Conservation (phyloP, 2,888 invertebrate genomes). For the Branchipolynoe longqiensis region DNA sequence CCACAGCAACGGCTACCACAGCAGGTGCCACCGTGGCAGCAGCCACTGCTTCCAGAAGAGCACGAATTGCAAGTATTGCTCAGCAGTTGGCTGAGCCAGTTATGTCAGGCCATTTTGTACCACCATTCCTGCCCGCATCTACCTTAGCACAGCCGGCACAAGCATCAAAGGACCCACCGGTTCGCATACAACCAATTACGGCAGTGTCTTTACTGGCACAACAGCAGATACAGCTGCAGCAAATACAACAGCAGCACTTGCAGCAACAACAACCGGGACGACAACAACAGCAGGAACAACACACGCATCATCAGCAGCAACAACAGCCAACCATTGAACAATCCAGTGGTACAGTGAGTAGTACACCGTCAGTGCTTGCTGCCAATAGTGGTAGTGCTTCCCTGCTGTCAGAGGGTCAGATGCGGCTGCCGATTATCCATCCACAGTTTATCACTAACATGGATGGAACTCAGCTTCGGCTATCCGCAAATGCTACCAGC, state of each 20-base stretch:
- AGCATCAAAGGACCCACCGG: neutral
- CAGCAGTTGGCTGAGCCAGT: conserved; percentile 53
- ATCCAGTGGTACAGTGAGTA: neutral
- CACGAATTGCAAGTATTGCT: conserved; percentile 11
- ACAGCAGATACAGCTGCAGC: conserved; percentile 20
- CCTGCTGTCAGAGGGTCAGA: conserved; percentile 7
- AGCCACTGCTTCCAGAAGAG: neutral
- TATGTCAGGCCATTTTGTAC: conserved; percentile 58
- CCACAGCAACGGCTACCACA: neutral
- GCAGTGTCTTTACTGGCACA: neutral
- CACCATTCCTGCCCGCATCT: conserved; percentile 32
- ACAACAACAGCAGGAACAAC: conserved; percentile 20
- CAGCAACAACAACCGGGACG: conserved; percentile 1
- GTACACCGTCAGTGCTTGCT: neutral
- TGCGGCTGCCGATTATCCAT: conserved; percentile 9
- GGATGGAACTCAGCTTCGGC: neutral
- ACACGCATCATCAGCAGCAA: conserved; percentile 23
- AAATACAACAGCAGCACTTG: conserved; percentile 1
- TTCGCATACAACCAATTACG: neutral
- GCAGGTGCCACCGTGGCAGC: neutral
- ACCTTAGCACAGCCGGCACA: conserved; percentile 15
- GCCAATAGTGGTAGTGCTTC: neutral
- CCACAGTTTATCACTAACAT: conserved; percentile 1
- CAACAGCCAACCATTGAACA: conserved; percentile 6
- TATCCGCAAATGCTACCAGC: neutral